phyloP scores from a whole-genome alignment of 2,888 invertebrate species.

The Drosophila monieri region DNA sequence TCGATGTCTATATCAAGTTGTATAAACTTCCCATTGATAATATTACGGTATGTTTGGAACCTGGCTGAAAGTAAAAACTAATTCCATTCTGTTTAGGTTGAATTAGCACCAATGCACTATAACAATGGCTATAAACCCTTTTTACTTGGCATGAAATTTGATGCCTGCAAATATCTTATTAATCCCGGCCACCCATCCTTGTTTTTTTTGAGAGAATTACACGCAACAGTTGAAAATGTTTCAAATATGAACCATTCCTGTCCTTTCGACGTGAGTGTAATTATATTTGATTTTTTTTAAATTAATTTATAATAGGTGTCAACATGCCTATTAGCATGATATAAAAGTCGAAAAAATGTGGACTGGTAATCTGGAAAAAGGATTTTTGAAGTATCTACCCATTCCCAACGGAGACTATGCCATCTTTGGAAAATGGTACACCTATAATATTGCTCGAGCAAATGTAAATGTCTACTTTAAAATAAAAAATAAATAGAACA shows the following conservation, averaged over 20 bases:
- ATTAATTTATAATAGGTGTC: not conserved
- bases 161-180: constrained; percentile 19
- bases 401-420: constrained; percentile 31
- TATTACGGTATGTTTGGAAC: not conserved
- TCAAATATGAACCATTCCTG: constrained; percentile 38
- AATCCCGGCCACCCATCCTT: not conserved
- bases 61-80: not conserved
- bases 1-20: constrained; percentile 10
- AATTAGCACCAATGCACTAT: constrained; percentile 8
- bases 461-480: constrained; percentile 3
- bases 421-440: constrained; percentile 6
- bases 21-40: constrained; percentile 14
- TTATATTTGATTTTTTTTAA: not conserved
- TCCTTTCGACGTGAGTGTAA: constrained; percentile 32
- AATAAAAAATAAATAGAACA: not conserved
- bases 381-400: constrained; percentile 6
- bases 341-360: constrained; percentile 12
- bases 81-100: constrained; percentile 3
- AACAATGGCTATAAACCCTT: constrained; percentile 22
- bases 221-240: not conserved
- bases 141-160: constrained; percentile 16
- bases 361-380: constrained; percentile 33
- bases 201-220: constrained; percentile 6
- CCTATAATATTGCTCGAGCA: not conserved
- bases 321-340: constrained; percentile 19